Percentiles rank a stretch among this genome's conserved stretches.
Evolutionary conservation across 2,113 vertebrate species (phyloP).

Genomic region (Mus spicilegus): DNA sequence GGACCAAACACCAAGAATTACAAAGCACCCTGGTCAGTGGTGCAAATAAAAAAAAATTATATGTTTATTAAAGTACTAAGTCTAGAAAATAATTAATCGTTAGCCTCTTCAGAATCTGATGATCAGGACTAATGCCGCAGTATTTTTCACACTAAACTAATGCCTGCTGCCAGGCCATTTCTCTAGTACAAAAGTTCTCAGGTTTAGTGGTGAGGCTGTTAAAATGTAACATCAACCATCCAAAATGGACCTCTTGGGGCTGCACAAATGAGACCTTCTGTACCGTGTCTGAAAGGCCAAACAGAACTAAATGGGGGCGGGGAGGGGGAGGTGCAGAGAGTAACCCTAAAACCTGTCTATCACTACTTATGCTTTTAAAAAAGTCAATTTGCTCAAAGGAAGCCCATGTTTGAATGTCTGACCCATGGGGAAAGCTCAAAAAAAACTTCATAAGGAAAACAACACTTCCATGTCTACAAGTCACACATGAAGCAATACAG

Average conservation of each 20-base stretch:
- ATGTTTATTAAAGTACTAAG: slow-evolving; percentile 11
- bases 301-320: not conserved
- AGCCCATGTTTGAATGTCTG: not conserved
- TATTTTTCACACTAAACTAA: not conserved
- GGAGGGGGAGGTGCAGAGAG: not conserved
- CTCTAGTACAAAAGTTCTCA: slow-evolving; percentile 43
- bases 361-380: not conserved
- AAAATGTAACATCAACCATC: slow-evolving; percentile 65
- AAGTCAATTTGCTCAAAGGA: not conserved
- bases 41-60: not conserved
- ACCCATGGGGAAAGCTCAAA: not conserved
- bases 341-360: not conserved
- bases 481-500: not conserved
- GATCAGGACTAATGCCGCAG: slow-evolving; percentile 4
- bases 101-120: slow-evolving; percentile 34
- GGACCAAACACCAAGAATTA: not conserved
- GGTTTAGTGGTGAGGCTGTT: slow-evolving; percentile 48
- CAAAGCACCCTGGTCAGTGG: not conserved
- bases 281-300: slow-evolving; percentile 64
- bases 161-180: not conserved
- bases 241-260: not conserved
- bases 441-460: not conserved
- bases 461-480: not conserved
- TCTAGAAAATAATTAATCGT: slow-evolving; percentile 27
- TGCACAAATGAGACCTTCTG: slow-evolving; percentile 60